These are phyloP conservation scores for Enteromius radiatus DNA, from an alignment of 2,797 vertebrate genomes.

Conservation along the genomic window DNA sequence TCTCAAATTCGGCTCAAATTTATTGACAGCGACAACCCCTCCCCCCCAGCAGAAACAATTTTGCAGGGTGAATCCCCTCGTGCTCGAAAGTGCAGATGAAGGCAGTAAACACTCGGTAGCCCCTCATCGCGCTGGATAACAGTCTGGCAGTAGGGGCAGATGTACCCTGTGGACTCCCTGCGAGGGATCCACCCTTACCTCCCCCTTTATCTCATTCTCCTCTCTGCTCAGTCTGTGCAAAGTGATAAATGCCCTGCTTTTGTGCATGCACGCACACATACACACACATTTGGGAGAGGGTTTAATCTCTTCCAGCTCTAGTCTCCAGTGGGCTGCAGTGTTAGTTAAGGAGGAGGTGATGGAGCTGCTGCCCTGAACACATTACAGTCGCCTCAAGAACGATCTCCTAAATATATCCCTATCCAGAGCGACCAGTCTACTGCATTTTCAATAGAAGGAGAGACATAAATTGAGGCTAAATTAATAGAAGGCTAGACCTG, in stretches of 20 bases:
- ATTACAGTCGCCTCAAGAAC: slow-evolving; percentile 22
- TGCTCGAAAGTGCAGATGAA: slow-evolving; percentile 26
- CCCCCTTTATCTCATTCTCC: slow-evolving; percentile 10
- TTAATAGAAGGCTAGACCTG: slow-evolving; percentile 8
- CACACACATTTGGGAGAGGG: not conserved
- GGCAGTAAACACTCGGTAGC: slow-evolving; percentile 28
- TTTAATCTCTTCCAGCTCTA: slow-evolving; percentile 26
- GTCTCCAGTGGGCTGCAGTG: slow-evolving; percentile 39
- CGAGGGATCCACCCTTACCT: slow-evolving; percentile 19
- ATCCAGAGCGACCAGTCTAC: not conserved
- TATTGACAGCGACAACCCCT: not conserved
- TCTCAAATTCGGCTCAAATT: slow-evolving; percentile 2
- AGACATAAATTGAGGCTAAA: not conserved
- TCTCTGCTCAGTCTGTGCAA: slow-evolving; percentile 36
- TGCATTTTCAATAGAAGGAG: not conserved
- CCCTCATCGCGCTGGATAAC: not conserved
- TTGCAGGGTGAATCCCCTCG: slow-evolving; percentile 17
- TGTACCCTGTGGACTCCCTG: slow-evolving; percentile 32
- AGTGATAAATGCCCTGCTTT: slow-evolving; percentile 44
- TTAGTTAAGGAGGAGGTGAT: slow-evolving; percentile 44
- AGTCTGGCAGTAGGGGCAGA: slow-evolving; percentile 32
- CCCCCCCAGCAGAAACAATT: slow-evolving; percentile 6
- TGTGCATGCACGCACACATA: not conserved
- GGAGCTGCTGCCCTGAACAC: slow-evolving; percentile 27
- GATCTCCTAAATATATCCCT: slow-evolving; percentile 16